Evolutionary conservation across 1,140 invertebrate genomes (phyloP), one percentile per base, ranked within the genome.

Genomic region (Fopius arisanus): DNA sequence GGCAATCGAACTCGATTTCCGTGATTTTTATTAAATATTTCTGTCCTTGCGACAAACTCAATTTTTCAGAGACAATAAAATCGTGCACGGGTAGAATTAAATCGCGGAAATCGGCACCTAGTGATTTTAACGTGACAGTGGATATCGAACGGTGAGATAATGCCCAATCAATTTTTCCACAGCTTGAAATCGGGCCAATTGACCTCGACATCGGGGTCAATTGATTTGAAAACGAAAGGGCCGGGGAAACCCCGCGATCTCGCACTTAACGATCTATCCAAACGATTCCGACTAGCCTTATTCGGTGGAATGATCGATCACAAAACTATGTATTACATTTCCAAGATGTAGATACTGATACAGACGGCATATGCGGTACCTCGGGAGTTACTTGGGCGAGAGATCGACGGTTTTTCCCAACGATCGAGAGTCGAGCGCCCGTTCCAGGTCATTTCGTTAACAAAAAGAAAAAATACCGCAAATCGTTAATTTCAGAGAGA

Each of bases 221-320:
- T 19, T 48, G 14, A 12, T 5, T 5, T 48, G 16, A 48, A 48
- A 48, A 5, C 43, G 16, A 48, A 19, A 48, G 7, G 3, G 5
- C 43, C 43, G 14, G 43, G 43, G 28, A 62, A 28, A 62, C 7
- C 14, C 26, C 5, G 26, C 28, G 54, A 62, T 62, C 54, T 12
- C 7, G 19, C 28, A 62, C 23, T 59, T 59, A 59, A 59, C 16
- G 23, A 59, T 23, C 43, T 23, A 59, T 23, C 12, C 3, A 59
- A 70, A 70, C 16, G 37, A 51, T 71, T 43, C 16, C 16, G 43
- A 6, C n/a, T 65, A 33, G 6, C 70, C 70, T 65, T 72, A 65
- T 72, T 72, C 43, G 62, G 70, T 66, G n/a, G n/a, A 59, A 72
- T 48, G 40, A 72, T 72, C 33, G 37, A 72, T 48, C 70, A 62